Base-by-base conservation (phyloP, 1,140 invertebrate genomes). In the Araneus ventricosus region DNA sequence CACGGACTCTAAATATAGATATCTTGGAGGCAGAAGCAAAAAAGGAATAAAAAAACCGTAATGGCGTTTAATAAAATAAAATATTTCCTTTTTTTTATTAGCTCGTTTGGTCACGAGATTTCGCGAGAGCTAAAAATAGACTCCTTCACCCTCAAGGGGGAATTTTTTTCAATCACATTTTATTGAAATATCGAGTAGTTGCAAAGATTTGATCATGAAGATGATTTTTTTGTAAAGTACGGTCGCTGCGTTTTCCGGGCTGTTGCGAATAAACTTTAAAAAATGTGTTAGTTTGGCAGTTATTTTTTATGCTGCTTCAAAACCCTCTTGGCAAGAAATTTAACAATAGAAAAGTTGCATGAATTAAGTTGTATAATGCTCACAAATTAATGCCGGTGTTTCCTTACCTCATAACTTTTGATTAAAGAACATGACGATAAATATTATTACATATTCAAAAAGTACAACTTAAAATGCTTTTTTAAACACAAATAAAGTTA, bases 1-100 rank as follows among this genome's bases (percentile, higher is more conserved):
- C 70, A 37, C 20, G 30, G 4, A 20, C 10, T 34, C 70, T 34
- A 75, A 75, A 75, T 37, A 34, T 75, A 75, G 70, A 20, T 34
- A 10, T 30, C 34, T 75, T 5, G 30, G 34, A 34, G 67, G 30
- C 17, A n/a, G 61, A 3, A 10, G 24, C 41, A 52, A 52, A 52
- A 52, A n/a, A 8, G n/a, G 27, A 5, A 17, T 75, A 34, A 20
- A 20, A 75, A 75, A 37, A 37, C 17, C 30, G 10, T 34, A 75
- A 20, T 27, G 30, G 30, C 70, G 20, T 30, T 75, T 75, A 75
- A 75, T 75, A 75, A 75, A 75, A 75, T 75, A 75, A 75, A 37
- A 75, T 75, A 70, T 70, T n/a, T 63, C 10, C 45, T 0, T 67
- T 63, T 75, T 75, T 75, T 75, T 75, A 75, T 75, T 10, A 37